Percentiles rank a stretch among this genome's conserved stretches.
phyloP scores from a whole-genome alignment of 2,797 vertebrate species.

The Cacajao melanocephalus region DNA sequence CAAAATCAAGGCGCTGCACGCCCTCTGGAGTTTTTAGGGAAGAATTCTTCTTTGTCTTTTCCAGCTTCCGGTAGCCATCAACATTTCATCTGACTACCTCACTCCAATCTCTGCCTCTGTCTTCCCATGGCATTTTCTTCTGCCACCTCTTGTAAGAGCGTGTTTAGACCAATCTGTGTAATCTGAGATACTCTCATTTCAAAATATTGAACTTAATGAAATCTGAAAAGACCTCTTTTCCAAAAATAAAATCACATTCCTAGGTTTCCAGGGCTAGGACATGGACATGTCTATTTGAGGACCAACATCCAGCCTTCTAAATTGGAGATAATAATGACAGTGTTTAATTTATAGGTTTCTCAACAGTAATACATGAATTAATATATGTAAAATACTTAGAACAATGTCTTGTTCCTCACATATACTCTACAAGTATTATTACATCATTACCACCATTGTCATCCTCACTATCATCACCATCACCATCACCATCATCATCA shows the following conservation, averaged over 20 bases:
- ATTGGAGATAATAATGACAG: background rate
- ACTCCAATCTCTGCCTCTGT: background rate
- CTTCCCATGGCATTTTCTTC: background rate
- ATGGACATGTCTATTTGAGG: background rate
- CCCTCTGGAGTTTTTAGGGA: background rate
- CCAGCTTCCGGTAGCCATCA: background rate
- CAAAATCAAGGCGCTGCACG: background rate
- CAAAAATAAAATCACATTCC: background rate
- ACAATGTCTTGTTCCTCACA: background rate
- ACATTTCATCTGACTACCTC: background rate
- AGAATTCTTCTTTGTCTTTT: background rate
- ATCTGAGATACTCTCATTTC: background rate
- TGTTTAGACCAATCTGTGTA: background rate
- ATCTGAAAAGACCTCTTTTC: background rate
- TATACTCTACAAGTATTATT: background rate
- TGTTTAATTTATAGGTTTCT: background rate
- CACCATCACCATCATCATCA: background rate
- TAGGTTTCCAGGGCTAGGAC: background rate
- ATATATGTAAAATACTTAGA: background rate
- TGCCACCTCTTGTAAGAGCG: background rate
- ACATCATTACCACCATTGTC: background rate
- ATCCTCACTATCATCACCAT: background rate
- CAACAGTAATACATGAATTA: background rate
- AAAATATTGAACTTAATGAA: background rate
- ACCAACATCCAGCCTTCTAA: background rate